Evolutionary conservation across 1,140 invertebrate genomes (phyloP).

Genomic region (Bombus huntii): DNA sequence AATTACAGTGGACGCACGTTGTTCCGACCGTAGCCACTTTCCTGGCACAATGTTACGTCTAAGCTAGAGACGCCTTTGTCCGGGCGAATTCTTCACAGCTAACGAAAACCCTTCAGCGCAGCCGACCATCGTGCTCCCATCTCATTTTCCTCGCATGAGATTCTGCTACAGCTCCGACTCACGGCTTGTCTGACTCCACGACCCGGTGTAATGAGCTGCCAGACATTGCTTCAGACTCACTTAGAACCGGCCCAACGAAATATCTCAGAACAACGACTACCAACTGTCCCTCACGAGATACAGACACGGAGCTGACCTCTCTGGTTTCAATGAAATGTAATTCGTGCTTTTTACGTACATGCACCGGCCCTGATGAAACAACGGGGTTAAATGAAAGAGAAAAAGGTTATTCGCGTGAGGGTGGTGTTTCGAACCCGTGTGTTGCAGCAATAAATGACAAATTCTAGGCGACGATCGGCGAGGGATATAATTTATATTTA

Average conservation of each 20-base stretch:
- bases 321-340: neutral
- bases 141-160: slow-evolving; percentile 33
- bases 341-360: neutral
- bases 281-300: neutral
- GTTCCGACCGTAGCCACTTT: slow-evolving; percentile 25
- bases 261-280: slow-evolving; percentile 9
- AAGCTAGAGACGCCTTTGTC: slow-evolving; percentile 30
- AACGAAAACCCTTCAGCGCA: slow-evolving; percentile 30
- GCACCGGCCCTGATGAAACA: neutral
- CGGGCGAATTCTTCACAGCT: slow-evolving; percentile 8
- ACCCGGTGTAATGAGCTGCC: slow-evolving; percentile 53
- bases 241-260: slow-evolving; percentile 10
- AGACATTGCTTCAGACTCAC: slow-evolving; percentile 45
- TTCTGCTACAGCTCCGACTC: slow-evolving; percentile 24
- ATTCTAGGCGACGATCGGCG: neutral
- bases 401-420: too few species aligned
- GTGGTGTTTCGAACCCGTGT: neutral
- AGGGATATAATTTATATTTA: too few species aligned
- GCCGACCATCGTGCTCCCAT: neutral
- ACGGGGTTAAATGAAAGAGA: neutral
- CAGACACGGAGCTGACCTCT: neutral
- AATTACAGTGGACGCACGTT: slow-evolving; percentile 34
- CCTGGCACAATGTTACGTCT: slow-evolving; percentile 27
- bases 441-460: neutral
- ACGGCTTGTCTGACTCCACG: slow-evolving; percentile 14